A percentile compares a stretch with the other conserved stretches of the same genome.
Conservation (phyloP, 2,113 vertebrate species). For the Chaenogobius annularis region DNA sequence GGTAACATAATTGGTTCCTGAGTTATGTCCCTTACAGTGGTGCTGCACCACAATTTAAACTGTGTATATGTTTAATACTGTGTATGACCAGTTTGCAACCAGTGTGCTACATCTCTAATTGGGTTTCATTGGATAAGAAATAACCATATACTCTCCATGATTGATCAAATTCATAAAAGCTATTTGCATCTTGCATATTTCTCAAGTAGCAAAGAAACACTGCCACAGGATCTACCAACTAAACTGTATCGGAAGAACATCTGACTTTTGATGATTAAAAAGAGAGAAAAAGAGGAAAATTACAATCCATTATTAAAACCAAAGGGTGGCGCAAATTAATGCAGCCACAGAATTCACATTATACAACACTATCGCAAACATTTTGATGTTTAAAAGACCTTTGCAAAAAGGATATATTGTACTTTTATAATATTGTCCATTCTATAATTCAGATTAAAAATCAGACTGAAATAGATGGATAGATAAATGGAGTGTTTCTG, state of each 20-base stretch:
- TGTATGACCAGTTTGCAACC: slow-evolving; percentile 84
- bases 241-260: no score
- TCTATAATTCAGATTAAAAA: not conserved
- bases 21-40: slow-evolving; percentile 49
- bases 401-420: not conserved
- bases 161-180: slow-evolving; percentile 41
- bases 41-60: slow-evolving; percentile 67
- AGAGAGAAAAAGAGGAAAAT: no score
- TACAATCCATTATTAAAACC: no score
- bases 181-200: no score
- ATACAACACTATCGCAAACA: no score
- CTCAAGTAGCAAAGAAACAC: no score
- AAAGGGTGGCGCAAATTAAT: no score
- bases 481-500: not conserved
- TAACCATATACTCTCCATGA: slow-evolving; percentile 12
- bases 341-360: no score
- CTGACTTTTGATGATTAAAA: no score
- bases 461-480: not conserved
- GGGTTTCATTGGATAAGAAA: slow-evolving; percentile 54
- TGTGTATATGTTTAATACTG: slow-evolving; percentile 27
- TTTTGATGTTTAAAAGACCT: no score
- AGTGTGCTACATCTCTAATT: slow-evolving; percentile 84
- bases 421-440: not conserved
- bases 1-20: slow-evolving; percentile 78
- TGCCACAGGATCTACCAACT: not conserved